These are phyloP conservation scores for Hypomecis atomaria DNA, from an alignment of 2,888 invertebrate genomes.

Conservation along the genomic window DNA sequence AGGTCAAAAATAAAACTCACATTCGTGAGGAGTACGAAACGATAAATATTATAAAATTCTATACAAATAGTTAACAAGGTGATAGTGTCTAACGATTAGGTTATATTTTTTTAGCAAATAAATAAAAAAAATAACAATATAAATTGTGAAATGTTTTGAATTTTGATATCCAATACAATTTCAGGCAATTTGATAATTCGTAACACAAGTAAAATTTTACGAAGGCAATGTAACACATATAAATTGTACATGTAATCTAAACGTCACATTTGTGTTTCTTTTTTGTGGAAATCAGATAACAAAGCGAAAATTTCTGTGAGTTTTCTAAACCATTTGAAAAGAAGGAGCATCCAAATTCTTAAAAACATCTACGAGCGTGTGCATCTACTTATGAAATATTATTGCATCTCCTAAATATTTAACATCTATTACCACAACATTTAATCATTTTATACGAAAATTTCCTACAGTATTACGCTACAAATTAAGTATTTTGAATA, in stretches of 20 bases:
- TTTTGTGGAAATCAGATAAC: constrained; percentile 15
- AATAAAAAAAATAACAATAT: constrained; percentile 6
- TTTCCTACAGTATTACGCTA: constrained; percentile 47
- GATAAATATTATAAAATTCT: constrained; percentile 78
- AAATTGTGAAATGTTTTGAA: not conserved
- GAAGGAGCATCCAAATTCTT: constrained; percentile 47
- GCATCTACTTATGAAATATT: constrained; percentile 82
- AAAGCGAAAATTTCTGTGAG: constrained; percentile 21
- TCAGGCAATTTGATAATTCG: constrained; percentile 2
- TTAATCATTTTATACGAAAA: constrained; percentile 50
- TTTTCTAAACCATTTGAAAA: constrained; percentile 38
- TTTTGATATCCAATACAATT: constrained; percentile 2
- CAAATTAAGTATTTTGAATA: constrained; percentile 10
- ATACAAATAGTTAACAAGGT: constrained; percentile 83
- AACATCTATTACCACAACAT: constrained; percentile 68
- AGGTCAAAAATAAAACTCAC: constrained; percentile 82
- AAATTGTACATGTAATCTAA: too few relatives aligned
- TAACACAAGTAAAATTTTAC: not conserved
- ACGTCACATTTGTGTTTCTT: too few relatives aligned
- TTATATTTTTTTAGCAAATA: constrained; percentile 29
- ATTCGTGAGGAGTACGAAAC: constrained; percentile 74
- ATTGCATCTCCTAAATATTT: constrained; percentile 76
- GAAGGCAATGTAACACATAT: too few relatives aligned
- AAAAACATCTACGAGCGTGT: constrained; percentile 63
- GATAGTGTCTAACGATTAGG: constrained; percentile 61